phyloP scores from a whole-genome alignment of 2,113 vertebrate genomes.

The Nibea albiflora region DNA sequence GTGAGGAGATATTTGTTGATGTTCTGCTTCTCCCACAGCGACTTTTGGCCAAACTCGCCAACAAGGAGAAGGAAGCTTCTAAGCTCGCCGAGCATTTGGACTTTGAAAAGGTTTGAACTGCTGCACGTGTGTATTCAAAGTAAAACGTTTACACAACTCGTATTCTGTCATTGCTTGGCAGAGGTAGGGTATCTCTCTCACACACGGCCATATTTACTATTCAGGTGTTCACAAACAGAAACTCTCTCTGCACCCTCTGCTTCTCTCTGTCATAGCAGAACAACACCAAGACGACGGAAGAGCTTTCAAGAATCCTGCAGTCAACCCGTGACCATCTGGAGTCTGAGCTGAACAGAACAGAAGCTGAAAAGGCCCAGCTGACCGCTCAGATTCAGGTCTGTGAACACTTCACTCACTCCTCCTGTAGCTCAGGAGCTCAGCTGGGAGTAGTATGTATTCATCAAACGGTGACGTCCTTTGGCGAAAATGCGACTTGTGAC shows the following conservation, averaged over 20 bases:
- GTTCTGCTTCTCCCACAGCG: conserved; percentile 79
- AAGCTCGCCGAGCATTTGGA: conserved; percentile 85
- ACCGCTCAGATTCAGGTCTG: conserved; percentile 86
- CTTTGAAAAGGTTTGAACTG: conserved; percentile 87
- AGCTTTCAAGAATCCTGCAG: conserved; percentile 89
- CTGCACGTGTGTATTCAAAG: not conserved
- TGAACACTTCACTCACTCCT: not conserved
- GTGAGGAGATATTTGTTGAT: not conserved
- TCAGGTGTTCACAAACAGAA: not conserved
- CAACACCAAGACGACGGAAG: conserved; percentile 83
- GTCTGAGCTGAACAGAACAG: conserved; percentile 85
- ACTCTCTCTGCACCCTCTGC: not conserved
- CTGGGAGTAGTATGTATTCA: no score
- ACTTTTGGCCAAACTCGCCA: conserved; percentile 86
- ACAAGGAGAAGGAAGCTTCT: conserved; percentile 87
- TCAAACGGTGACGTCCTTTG: not conserved
- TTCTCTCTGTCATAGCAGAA: conserved; percentile 78
- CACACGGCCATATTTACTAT: not conserved
- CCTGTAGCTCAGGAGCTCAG: not conserved
- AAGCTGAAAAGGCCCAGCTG: conserved; percentile 87
- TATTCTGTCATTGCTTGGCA: not conserved
- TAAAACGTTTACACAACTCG: not conserved
- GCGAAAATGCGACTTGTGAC: not conserved
- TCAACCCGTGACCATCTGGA: conserved; percentile 86
- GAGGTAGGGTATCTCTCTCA: not conserved